Evolutionary conservation across 2,797 vertebrate genomes (phyloP).

Genomic region (Phaenicophaeus curvirostris): DNA sequence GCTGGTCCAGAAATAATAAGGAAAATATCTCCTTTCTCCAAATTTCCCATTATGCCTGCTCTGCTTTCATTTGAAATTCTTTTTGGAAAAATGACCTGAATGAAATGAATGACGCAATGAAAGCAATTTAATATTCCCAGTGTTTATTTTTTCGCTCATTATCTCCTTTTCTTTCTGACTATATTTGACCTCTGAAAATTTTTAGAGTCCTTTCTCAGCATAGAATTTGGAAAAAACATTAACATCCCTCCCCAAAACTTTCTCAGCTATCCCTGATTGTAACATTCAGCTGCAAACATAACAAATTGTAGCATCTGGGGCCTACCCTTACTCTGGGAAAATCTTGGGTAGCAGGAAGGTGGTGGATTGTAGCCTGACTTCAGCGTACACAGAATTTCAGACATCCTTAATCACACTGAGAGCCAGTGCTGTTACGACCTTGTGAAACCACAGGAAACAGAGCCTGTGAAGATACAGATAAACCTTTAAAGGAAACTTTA

Average conservation of each 20-base stretch:
- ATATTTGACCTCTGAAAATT: not conserved
- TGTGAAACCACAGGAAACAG: not conserved
- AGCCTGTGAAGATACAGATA: not conserved
- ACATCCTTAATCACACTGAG: not conserved
- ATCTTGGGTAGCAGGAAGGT: not conserved
- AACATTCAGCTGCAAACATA: not conserved
- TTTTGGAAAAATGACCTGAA: not conserved
- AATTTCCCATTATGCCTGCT: not conserved
- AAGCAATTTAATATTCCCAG: not conserved
- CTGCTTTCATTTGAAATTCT: not conserved
- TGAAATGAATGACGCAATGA: not conserved
- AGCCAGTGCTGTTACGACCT: not conserved
- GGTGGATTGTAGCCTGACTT: not conserved
- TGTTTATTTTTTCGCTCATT: not conserved
- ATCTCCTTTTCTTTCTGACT: not conserved
- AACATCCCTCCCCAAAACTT: rapidly evolving
- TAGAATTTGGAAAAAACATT: not conserved
- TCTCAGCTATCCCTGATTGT: not conserved
- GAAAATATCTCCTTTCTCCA: not conserved
- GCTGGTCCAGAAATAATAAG: not conserved
- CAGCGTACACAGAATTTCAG: not conserved
- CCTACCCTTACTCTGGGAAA: not conserved
- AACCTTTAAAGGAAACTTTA: not conserved
- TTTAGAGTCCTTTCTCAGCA: not conserved
- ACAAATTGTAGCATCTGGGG: not conserved